These are phyloP conservation scores for Eupeodes latifasciatus DNA, from an alignment of 2,888 invertebrate species.

Conservation along the genomic window DNA sequence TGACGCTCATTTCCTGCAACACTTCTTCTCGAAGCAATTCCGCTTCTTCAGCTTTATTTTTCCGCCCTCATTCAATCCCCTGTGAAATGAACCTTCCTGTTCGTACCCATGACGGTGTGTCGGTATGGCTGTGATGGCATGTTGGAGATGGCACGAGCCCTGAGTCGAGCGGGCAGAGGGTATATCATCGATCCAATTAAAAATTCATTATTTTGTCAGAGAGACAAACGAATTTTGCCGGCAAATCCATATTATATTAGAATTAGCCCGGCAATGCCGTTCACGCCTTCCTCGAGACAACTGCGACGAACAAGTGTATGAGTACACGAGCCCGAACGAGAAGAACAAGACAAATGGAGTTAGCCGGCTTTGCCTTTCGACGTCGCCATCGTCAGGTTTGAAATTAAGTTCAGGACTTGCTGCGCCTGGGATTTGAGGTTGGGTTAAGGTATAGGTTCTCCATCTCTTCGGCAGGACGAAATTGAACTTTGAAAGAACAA, in stretches of 20 bases:
- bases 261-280: not conserved
- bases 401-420: not conserved
- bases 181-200: constrained; percentile 46
- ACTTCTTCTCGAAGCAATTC: constrained; percentile 8
- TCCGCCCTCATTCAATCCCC: not conserved
- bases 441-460: not conserved
- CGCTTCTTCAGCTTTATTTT: not conserved
- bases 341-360: not conserved
- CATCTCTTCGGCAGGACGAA: not conserved
- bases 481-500: not conserved
- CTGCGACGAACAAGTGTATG: not conserved
- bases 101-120: not conserved
- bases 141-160: too few species aligned
- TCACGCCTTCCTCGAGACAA: not conserved
- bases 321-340: not conserved
- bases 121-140: too few species aligned
- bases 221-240: constrained; percentile 3
- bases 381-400: not conserved
- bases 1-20: constrained; percentile 13
- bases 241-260: not conserved
- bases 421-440: not conserved
- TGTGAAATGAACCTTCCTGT: not conserved
- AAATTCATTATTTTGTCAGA: constrained; percentile 49
- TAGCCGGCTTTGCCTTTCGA: too few species aligned
- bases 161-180: not conserved